Base-by-base conservation (phyloP, 2,888 invertebrate genomes). In the Quadroppia sp. region DNA sequence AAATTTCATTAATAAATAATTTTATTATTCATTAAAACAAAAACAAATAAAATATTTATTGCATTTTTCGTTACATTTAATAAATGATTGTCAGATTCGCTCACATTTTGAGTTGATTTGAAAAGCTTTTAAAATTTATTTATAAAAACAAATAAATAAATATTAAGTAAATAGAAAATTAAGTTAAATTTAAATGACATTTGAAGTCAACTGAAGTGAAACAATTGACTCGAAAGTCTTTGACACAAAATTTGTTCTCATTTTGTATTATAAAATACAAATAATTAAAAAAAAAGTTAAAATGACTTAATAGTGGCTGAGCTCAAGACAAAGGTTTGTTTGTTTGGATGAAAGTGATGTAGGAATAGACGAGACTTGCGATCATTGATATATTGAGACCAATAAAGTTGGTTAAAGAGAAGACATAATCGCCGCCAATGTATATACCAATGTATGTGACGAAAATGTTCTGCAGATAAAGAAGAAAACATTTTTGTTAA, bases 371-470 rank as follows among this genome's bases (percentile, higher is more conserved):
- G 23, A 79, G 71, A 75, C 78, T 78, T 30, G 78, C 79, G 36
- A 76, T 45, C 78, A 79, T 79, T 40, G 77, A 77, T 30, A 98
- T 89, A 84, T 98, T 99, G 73, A 99, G 87, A 23, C 99, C 99
- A 76, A 94, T 86, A 84, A 98, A 99, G 83, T 99, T 99, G 45
- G 91, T 85, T 88, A 89, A 89, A 1, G 92, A 90, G 83, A 96
- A 99, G 76, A 96, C 88, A 83, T 99, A 99, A 83, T 99, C 99
- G 17, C 97, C 98, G 61, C 97, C 98, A 74, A 98, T 91, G 59
- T 96, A 88, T 97, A 99, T 99, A 36, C 98, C 98, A 77, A 95
- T 85, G 84, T 99, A 99, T 0, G 99, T 99, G 3, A 99, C 92
- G 79, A 94, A 88, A 79, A 99, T 91, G 84, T 99, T 99, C 85